Percentiles rank a stretch among this genome's conserved stretches.
These are phyloP conservation scores for Apamea epomidion DNA, from an alignment of 2,888 invertebrate species.

Conservation along the genomic window DNA sequence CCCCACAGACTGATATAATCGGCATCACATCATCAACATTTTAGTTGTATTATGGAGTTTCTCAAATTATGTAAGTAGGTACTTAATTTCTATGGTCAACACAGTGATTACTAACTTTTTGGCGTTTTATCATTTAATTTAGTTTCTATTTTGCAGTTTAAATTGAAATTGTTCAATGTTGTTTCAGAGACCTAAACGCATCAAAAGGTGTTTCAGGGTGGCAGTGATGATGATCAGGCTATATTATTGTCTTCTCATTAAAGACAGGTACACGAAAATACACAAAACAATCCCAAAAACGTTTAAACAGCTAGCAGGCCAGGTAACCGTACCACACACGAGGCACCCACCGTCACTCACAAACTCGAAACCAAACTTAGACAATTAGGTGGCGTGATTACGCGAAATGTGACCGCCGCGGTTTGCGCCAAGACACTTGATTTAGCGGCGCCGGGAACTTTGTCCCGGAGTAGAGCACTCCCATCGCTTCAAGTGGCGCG, in stretches of 20 bases:
- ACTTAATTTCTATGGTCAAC: not conserved
- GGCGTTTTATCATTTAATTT: not conserved
- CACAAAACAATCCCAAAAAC: constrained; percentile 18
- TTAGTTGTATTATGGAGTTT: not conserved
- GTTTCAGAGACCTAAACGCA: not conserved
- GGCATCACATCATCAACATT: constrained; percentile 4
- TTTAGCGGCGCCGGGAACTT: constrained; percentile 59
- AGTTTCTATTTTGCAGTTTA: not conserved
- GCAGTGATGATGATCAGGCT: not conserved
- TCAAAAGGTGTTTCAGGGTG: not conserved
- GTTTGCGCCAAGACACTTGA: constrained; percentile 62
- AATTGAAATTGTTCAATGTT: not conserved
- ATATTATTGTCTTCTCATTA: constrained; percentile 2
- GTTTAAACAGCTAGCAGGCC: constrained; percentile 12
- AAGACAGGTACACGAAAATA: not conserved
- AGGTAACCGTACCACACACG: constrained; percentile 27
- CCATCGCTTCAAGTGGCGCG: constrained; percentile 57
- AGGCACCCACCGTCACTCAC: constrained; percentile 55
- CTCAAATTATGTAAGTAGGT: not conserved
- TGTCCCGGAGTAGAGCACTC: constrained; percentile 44
- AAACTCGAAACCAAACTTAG: constrained; percentile 61
- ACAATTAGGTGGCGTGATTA: constrained; percentile 68
- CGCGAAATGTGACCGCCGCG: constrained; percentile 65
- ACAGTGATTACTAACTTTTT: no score
- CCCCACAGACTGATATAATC: not conserved